Conservation (phyloP, 2,888 invertebrate species). For the Lepidocyrtinus sp. region DNA sequence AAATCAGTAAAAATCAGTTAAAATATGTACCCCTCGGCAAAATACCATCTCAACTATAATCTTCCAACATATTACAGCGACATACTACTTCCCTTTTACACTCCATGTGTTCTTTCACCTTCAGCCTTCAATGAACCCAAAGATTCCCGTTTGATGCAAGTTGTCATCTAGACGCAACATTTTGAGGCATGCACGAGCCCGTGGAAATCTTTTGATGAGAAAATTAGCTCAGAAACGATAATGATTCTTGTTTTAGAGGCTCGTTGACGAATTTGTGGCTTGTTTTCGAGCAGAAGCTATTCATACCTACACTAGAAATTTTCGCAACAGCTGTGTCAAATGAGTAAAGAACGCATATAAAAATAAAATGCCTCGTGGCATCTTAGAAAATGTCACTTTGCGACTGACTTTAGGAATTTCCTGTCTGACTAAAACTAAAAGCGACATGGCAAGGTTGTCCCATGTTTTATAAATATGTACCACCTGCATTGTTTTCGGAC, state of each 20-base stretch:
- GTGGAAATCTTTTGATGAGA: conserved; percentile 26
- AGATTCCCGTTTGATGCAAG: conserved; percentile 3
- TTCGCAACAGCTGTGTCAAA: conserved; percentile 18
- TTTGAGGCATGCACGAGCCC: neutral
- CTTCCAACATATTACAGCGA: neutral
- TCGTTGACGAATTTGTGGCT: conserved; percentile 49
- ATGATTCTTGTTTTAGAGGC: conserved; percentile 30
- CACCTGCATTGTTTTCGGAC: neutral
- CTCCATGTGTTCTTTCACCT: neutral
- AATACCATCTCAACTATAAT: neutral
- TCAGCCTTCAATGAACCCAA: neutral
- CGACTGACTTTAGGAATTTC: conserved; percentile 1
- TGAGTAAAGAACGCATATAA: conserved; percentile 21
- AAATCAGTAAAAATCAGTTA: conserved; percentile 31
- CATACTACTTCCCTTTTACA: neutral
- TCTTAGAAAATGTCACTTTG: neutral
- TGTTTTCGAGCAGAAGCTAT: conserved; percentile 10
- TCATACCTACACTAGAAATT: neutral
- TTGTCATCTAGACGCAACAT: too few species aligned
- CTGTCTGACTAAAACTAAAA: too few species aligned
- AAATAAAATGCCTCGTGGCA: neutral
- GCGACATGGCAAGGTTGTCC: neutral
- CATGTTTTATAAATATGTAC: neutral
- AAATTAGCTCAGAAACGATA: conserved; percentile 24
- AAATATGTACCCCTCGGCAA: conserved; percentile 16